These are phyloP conservation scores for Leucoraja erinaceus DNA, from an alignment of 2,113 vertebrate genomes.

Conservation along the genomic window DNA sequence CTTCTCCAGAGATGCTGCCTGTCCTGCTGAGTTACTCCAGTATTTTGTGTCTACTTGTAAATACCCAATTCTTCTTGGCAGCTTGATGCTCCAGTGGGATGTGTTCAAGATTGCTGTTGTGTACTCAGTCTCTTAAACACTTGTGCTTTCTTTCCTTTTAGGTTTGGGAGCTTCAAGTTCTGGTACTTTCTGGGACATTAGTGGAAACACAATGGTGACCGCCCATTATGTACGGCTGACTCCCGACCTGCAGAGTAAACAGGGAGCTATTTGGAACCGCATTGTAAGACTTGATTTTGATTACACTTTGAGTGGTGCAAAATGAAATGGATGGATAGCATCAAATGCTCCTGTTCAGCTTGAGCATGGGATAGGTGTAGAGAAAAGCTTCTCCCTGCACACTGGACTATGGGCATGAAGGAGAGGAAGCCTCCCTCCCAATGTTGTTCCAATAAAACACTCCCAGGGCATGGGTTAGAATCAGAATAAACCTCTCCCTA, in stretches of 20 bases:
- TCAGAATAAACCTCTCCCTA: no score
- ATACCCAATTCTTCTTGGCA: not conserved
- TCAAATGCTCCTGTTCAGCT: not conserved
- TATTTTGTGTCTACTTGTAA: not conserved
- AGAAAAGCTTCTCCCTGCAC: no score
- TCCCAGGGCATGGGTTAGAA: no score
- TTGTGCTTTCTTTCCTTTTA: constrained; percentile 45
- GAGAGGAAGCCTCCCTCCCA: no score
- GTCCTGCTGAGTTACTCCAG: no score
- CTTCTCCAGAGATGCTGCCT: no score
- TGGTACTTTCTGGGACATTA: constrained; percentile 79
- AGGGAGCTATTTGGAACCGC: constrained; percentile 89
- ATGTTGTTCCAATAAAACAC: no score
- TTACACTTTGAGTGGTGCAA: not conserved
- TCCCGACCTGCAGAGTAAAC: constrained; percentile 84
- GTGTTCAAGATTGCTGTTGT: not conserved
- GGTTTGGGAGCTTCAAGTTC: constrained; percentile 77
- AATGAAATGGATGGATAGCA: not conserved
- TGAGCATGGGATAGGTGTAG: no score
- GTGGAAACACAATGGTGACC: constrained; percentile 86
- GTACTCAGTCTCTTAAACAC: constrained; percentile 8
- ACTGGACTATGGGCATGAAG: no score
- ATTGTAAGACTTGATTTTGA: constrained; percentile 62
- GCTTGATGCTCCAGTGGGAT: not conserved
- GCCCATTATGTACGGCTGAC: constrained; percentile 87